A percentile compares a stretch with the other conserved stretches of the same genome.
phyloP scores from a whole-genome alignment of 2,113 vertebrate species.

The Chroicocephalus ridibundus region DNA sequence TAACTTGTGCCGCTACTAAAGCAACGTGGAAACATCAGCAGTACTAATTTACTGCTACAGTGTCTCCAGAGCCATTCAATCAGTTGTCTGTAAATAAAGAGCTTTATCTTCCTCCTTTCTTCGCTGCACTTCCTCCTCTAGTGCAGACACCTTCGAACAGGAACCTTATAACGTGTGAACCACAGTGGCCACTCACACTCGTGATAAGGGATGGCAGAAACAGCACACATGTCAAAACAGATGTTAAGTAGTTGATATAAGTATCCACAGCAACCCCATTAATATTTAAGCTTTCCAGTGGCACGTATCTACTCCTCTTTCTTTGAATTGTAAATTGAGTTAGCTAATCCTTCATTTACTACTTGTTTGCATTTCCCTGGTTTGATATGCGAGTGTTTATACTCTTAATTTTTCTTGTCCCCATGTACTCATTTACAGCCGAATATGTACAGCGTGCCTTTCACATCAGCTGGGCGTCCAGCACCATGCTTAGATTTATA shows the following conservation, averaged over 20 bases:
- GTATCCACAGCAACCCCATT: conserved; percentile 29
- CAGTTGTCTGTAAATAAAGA: background rate
- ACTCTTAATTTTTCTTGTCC: background rate
- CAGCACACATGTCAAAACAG: conserved; percentile 23
- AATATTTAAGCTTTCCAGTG: conserved; percentile 56
- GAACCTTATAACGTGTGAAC: background rate
- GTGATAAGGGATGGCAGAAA: background rate
- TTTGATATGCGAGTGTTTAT: background rate
- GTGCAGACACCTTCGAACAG: background rate
- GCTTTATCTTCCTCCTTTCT: background rate
- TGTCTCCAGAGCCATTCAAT: background rate
- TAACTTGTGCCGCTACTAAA: background rate
- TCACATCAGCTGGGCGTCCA: background rate
- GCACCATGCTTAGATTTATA: background rate
- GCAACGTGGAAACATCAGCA: background rate
- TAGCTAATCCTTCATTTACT: conserved; percentile 48
- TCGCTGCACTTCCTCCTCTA: background rate
- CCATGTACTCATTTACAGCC: background rate
- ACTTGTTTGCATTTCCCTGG: conserved; percentile 53
- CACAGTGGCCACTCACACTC: background rate
- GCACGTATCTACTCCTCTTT: conserved; percentile 34
- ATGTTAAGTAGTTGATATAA: conserved; percentile 33
- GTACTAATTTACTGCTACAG: background rate
- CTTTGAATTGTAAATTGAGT: conserved; percentile 61
- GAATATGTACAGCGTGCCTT: background rate